These are phyloP conservation scores for Setophaga coronata DNA, from an alignment of 2,113 vertebrate species.

Conservation along the genomic window DNA sequence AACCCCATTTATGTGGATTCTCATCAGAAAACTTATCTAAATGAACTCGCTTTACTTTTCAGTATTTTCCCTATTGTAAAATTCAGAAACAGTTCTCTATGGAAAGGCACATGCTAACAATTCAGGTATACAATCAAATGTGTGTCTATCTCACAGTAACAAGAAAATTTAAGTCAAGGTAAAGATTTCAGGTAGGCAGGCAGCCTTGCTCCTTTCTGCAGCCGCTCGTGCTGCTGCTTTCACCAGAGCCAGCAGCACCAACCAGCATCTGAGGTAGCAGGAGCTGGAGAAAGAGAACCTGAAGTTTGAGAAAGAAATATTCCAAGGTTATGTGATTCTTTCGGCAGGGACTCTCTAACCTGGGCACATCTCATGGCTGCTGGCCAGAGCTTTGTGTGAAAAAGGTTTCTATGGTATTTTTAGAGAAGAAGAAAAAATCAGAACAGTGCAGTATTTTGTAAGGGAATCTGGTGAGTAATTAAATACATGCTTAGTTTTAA, in stretches of 20 bases:
- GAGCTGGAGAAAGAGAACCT: neutral
- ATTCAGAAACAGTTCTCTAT: neutral
- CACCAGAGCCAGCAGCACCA: neutral
- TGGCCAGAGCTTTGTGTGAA: neutral
- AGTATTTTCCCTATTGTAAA: neutral
- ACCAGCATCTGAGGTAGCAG: neutral
- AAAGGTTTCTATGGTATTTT: neutral
- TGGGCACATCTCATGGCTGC: rapidly evolving
- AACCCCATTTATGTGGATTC: neutral
- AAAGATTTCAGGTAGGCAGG: neutral
- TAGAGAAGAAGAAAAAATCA: neutral
- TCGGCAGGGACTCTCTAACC: neutral
- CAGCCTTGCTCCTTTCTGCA: neutral
- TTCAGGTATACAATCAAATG: neutral
- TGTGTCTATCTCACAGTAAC: rapidly evolving
- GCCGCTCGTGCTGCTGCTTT: neutral
- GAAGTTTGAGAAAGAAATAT: neutral
- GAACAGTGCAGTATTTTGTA: neutral
- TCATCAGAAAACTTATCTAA: neutral
- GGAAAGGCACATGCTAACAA: neutral
- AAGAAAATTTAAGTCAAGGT: neutral
- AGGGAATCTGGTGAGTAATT: neutral
- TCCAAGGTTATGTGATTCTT: neutral
- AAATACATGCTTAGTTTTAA: neutral
- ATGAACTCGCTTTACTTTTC: neutral